Conservation (phyloP, 2,888 invertebrate species). For the Dicycla oo region DNA sequence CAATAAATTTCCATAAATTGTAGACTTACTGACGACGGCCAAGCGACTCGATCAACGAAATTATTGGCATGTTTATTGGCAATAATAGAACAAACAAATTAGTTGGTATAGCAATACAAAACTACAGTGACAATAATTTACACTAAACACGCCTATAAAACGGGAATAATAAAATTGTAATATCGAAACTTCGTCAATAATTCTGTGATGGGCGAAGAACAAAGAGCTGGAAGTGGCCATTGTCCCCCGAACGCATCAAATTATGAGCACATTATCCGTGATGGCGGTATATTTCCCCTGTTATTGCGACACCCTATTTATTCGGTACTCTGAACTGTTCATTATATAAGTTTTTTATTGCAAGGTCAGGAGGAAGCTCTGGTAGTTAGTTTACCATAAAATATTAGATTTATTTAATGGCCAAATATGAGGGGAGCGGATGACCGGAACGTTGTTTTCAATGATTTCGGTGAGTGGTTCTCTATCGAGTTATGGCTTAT, state of each 20-base stretch:
- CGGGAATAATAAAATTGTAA: conserved; percentile 74
- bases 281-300: conserved; percentile 60
- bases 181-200: conserved; percentile 77
- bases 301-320: conserved; percentile 65
- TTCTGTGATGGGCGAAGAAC: conserved; percentile 71
- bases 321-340: conserved; percentile 51
- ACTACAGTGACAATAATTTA: conserved; percentile 75
- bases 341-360: conserved; percentile 65
- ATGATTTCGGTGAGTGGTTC: conserved; percentile 57
- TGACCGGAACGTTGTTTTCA: conserved; percentile 61
- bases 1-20: conserved; percentile 34
- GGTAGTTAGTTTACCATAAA: conserved; percentile 64
- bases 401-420: conserved; percentile 65
- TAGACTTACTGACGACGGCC: conserved; percentile 21
- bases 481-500: conserved; percentile 42
- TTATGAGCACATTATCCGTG: conserved; percentile 72
- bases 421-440: conserved; percentile 49
- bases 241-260: conserved; percentile 70
- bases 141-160: conserved; percentile 75
- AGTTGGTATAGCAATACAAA: conserved; percentile 61
- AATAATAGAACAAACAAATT: conserved; percentile 60
- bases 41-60: conserved; percentile 45
- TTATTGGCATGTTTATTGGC: conserved; percentile 58
- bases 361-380: conserved; percentile 56
- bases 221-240: conserved; percentile 67